These are phyloP conservation scores for Plestiodon gilberti DNA, from an alignment of 2,113 vertebrate genomes.

Conservation along the genomic window DNA sequence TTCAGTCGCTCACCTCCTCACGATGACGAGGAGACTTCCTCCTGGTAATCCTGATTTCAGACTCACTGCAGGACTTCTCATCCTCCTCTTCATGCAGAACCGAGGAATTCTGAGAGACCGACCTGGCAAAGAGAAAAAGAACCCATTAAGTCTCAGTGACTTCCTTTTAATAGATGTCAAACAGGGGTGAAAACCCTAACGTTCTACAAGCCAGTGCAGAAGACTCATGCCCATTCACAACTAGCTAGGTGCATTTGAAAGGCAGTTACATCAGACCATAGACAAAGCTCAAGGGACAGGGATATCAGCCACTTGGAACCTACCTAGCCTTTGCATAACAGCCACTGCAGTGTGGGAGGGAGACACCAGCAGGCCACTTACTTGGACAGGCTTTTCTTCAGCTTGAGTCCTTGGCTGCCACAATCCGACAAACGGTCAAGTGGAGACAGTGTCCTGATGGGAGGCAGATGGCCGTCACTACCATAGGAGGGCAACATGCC, in stretches of 20 bases:
- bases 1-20: conserved; percentile 76
- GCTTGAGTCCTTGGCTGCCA: conserved; percentile 81
- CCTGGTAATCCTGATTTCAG: conserved; percentile 79
- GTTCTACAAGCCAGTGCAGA: background rate
- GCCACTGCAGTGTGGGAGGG: background rate
- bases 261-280: background rate
- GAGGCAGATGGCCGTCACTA: conserved; percentile 82
- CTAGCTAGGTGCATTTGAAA: background rate
- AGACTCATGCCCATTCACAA: background rate
- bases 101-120: conserved; percentile 92
- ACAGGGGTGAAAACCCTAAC: background rate
- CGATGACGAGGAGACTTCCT: conserved; percentile 77
- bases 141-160: background rate
- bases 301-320: background rate
- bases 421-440: conserved; percentile 83
- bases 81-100: conserved; percentile 91
- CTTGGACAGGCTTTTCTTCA: conserved; percentile 92
- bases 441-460: conserved; percentile 81
- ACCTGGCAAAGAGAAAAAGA: conserved; percentile 71
- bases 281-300: background rate
- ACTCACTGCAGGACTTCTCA: conserved; percentile 90
- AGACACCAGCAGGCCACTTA: conserved; percentile 69
- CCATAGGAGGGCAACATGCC: conserved; percentile 84
- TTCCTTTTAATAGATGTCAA: background rate
- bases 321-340: background rate